Base-by-base conservation (phyloP, 1,140 invertebrate genomes). In the Coenobita brevimanus region DNA sequence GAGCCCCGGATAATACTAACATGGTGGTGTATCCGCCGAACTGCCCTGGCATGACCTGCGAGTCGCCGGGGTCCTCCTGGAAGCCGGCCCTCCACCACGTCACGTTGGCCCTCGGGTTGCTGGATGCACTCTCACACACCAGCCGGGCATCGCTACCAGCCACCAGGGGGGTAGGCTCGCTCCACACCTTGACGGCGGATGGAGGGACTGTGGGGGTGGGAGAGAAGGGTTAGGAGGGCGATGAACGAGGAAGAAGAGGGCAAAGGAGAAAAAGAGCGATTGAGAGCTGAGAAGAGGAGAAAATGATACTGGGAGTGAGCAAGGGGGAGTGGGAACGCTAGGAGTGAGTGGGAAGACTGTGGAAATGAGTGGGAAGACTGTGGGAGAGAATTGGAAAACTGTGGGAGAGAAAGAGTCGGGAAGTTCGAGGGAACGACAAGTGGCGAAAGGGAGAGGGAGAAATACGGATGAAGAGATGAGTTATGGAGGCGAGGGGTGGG, bases 21-120 rank as follows among this genome's bases (percentile, higher is more conserved):
- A 69, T 85, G 78, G 89, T 90, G 0, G 84, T 87, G 46, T 64
- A 76, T 30, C 89, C 89, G 4, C 82, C 81, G 33, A 86, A 89
- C 43, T 82, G 89, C 0, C 89, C 90, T 3, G 86, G 30, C 10
- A 67, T 85, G 43, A 84, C n/a, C 38, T 41, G 43, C 8, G 60
- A 62, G 3, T 83, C 88, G 6, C 89, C 89, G 3, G 60, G 76
- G 33, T 82, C 57, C 6, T 88, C 67, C 54, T 85, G 83, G n/a
- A 82, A 78, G 33, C 89, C 89, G 43, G 88, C 89, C 15, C 87
- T 79, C 88, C 91, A 89, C 91, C 91, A 99, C 89, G 96, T 97
- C 87, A 99, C 96, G 90, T 97, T 96, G 2, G 98, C 96, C 1
- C 96, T 94, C 8, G 98, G 98, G 93, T 99, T 99, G 78, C 96